Evolutionary conservation across 2,113 vertebrate species (phyloP).

Genomic region (Conger conger): DNA sequence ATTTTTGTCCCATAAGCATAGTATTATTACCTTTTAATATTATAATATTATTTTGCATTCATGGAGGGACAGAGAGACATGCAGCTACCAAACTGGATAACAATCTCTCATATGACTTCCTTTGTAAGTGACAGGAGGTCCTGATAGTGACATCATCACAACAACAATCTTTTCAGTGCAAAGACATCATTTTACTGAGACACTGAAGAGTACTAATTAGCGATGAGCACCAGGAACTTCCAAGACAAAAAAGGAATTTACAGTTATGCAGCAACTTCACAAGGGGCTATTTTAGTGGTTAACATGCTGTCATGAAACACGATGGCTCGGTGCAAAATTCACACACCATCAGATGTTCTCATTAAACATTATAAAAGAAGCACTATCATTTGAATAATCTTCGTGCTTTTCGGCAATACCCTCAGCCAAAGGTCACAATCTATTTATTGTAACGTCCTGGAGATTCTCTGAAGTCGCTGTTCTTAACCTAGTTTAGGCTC

Average conservation of each 20-base stretch:
- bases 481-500: background rate
- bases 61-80: background rate
- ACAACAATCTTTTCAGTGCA: background rate
- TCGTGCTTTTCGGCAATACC: background rate
- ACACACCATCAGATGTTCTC: background rate
- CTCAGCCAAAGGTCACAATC: background rate
- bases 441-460: background rate
- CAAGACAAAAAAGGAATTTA: background rate
- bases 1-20: too few species aligned
- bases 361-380: background rate
- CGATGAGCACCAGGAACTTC: background rate
- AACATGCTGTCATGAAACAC: background rate
- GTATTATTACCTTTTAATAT: too few species aligned
- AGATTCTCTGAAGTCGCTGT: background rate
- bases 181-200: background rate
- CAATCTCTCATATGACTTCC: background rate
- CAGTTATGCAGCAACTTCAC: background rate
- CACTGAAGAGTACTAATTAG: background rate
- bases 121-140: background rate
- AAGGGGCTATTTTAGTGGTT: too few species aligned
- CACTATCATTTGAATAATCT: background rate
- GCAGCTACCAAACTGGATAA: too few species aligned
- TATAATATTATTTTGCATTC: too few species aligned
- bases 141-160: background rate
- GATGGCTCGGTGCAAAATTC: background rate